Evolutionary conservation across 2,888 invertebrate species (phyloP), one percentile per base, ranked within the genome.

Genomic region (Adela reaumurella): DNA sequence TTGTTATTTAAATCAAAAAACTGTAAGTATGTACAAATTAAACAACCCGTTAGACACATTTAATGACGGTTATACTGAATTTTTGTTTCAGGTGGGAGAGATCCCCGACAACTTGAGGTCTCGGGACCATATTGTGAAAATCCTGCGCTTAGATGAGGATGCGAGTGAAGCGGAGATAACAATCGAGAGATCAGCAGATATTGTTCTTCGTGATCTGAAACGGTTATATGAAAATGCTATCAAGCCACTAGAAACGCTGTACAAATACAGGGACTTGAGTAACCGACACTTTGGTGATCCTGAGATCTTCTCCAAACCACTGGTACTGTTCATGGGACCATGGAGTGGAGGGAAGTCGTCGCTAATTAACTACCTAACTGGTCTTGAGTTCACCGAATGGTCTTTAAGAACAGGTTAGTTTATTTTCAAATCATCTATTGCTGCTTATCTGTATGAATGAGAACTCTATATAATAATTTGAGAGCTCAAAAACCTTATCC

Each of bases 321-420:
- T 96, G 62, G 85, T 96, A 48, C 81, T 97, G 4, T 93, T 96
- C 62, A 92, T 96, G 90, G 97, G 97, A 43, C 95, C 96, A 41
- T 96, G 95, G 93, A 94, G 94, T 62, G 94, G 95, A 51, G 97
- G 97, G 54, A 97, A 97, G 77, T 94, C 95, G 1, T 90, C 94
- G 48, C 92, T 95, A 57, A 87, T 96, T 54, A 97, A 97, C 71
- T 96, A 97, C 71, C 80, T 97, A 55, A 84, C 94, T 42, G 90
- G 92, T 52, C 88, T 91, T 55, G 94, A 95, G 68, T 91, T 91
- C 64, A 89, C 88, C 20, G 84, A 88, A 57, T 87, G 88, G 67
- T 88, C 94, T 51, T 74, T 95, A 55, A 85, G 92, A 77, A 93
- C 94, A 68, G 95, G 95, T 94, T 79, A 62, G 56, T 19, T 29